Evolutionary conservation across 2,113 vertebrate species (phyloP), one percentile per base, ranked within the genome.

Genomic region (Cynopterus brachyotis): DNA sequence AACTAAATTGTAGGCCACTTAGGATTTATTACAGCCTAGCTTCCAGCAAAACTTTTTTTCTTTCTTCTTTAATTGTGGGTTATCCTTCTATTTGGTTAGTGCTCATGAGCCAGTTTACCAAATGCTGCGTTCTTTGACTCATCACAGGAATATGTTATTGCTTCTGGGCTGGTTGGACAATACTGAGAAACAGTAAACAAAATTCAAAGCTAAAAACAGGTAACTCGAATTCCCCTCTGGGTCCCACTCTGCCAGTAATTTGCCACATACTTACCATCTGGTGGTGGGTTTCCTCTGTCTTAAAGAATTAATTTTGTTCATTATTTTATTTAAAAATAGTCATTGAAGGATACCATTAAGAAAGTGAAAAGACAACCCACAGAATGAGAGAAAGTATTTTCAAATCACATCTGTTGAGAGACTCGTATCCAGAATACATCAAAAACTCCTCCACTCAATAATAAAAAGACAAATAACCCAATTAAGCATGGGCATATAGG

Each of bases 1-100:
- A 96, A 80, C 50, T 26, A 82, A 97, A 83, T 83, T 96, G n/a
- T 92, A 93, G 67, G 26, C 45, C 64, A 85, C 12, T 96, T 94
- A 91, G 60, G 35, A 91, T 83, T 94, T 93, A 91, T 85, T 92
- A 75, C 24, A 94, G 66, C 42, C 40, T 93, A 76, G 32, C 45
- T 92, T 67, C 86, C 50, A 80, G n/a, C 57, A 73, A 93, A 73
- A 80, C 5, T 13, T 67, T 66, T 91, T 90, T 69, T 66, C 32
- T 40, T 45, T n/a, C 26, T 50, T 62, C 91, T 80, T 70, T 26
- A 91, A 70, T 17, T 35, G 0, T 73, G 17, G 37, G 37, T 30
- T 37, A 57, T 89, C 72, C 92, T 86, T 94, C 55, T 83, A 10
- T 76, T 89, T 94, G 53, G 69, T 94, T 96, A 62, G 59, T 67